phyloP scores from a whole-genome alignment of 2,888 invertebrate species.

The Perizoma affinitatum region DNA sequence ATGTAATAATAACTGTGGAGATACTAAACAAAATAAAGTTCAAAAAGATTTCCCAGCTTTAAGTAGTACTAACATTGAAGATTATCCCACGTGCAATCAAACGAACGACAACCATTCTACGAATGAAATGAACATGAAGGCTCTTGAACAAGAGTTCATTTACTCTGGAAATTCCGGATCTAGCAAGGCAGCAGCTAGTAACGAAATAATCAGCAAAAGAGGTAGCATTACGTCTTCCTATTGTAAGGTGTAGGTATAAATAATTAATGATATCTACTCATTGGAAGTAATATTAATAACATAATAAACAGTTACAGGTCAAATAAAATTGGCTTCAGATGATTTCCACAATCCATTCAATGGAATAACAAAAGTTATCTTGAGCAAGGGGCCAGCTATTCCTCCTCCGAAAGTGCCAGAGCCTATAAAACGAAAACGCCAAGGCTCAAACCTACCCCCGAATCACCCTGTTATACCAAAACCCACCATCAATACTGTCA shows the following conservation, averaged over 20 bases:
- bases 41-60: neutral
- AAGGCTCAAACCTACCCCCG: neutral
- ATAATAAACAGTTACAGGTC: constrained; percentile 14
- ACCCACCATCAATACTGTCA: constrained; percentile 5
- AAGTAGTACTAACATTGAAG: constrained; percentile 1
- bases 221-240: constrained; percentile 1
- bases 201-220: constrained; percentile 20
- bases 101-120: constrained; percentile 1
- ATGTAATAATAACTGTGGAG: constrained; percentile 19
- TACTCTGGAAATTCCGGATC: constrained; percentile 38
- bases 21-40: constrained; percentile 13
- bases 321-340: constrained; percentile 18
- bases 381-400: constrained; percentile 45
- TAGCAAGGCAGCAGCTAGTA: constrained; percentile 35
- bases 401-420: constrained; percentile 31
- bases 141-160: constrained; percentile 26
- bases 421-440: constrained; percentile 18
- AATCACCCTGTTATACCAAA: constrained; percentile 7
- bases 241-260: neutral
- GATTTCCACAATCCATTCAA: constrained; percentile 41
- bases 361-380: constrained; percentile 52
- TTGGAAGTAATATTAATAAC: neutral
- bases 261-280: neutral
- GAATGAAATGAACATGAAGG: constrained; percentile 2
- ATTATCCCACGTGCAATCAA: constrained; percentile 2